A percentile compares a stretch with the other conserved stretches of the same genome.
These are phyloP conservation scores for Calycopis cecrops DNA, from an alignment of 1,140 invertebrate species.

Conservation along the genomic window DNA sequence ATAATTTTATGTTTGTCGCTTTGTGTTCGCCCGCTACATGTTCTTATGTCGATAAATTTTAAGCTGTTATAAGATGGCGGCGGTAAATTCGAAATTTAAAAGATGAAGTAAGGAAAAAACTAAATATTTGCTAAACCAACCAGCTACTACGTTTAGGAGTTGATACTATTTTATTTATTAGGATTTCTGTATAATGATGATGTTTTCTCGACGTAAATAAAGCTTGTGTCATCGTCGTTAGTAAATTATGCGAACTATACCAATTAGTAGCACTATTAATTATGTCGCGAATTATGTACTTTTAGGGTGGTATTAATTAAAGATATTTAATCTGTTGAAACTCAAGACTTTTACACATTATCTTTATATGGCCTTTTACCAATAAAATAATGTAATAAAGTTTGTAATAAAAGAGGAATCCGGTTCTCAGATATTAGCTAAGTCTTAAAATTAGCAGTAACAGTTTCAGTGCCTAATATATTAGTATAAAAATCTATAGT, in stretches of 20 bases:
- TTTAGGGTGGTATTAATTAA: not conserved
- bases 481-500: no score
- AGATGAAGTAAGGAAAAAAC: not conserved
- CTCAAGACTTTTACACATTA: not conserved
- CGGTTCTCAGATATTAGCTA: not conserved
- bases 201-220: not conserved
- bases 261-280: not conserved
- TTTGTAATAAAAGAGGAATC: conserved; percentile 2
- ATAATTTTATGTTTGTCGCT: conserved; percentile 5
- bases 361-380: not conserved
- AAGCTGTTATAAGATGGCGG: no score
- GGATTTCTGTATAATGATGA: conserved; percentile 6
- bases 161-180: conserved; percentile 6
- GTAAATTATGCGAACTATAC: not conserved
- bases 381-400: conserved; percentile 5
- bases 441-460: not conserved
- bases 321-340: not conserved
- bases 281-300: conserved; percentile 2
- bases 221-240: no score
- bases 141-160: conserved; percentile 7
- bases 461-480: no score
- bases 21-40: not conserved
- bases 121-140: conserved; percentile 18
- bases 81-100: not conserved
- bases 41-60: conserved; percentile 1